A percentile compares a stretch with the other conserved stretches of the same genome.
Evolutionary conservation across 2,797 vertebrate species (phyloP).

Genomic region (Syngnathus rostellatus): DNA sequence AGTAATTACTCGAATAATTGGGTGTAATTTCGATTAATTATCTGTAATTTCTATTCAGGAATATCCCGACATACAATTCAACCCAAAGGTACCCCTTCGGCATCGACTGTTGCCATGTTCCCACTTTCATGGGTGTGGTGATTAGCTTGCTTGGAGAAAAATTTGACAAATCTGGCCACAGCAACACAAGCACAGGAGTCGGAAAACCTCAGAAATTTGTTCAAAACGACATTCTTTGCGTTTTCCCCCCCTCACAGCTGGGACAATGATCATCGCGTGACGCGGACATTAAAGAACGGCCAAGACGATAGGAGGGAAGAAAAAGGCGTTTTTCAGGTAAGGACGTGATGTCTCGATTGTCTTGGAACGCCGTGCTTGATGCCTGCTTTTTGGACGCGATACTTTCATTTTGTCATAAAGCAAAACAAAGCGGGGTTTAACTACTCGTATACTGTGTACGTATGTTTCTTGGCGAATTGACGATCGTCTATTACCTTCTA

Average conservation of each 20-base stretch:
- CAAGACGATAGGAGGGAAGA: slow-evolving; percentile 13
- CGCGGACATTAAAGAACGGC: slow-evolving; percentile 36
- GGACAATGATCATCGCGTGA: slow-evolving; percentile 58
- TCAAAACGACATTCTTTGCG: slow-evolving; percentile 22
- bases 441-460: background rate
- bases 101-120: slow-evolving; percentile 73
- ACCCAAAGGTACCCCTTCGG: slow-evolving; percentile 49
- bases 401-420: background rate
- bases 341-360: slow-evolving; percentile 26
- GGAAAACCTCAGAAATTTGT: slow-evolving; percentile 34
- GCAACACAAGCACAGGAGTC: slow-evolving; percentile 26
- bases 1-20: background rate
- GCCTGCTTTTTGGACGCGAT: slow-evolving; percentile 37
- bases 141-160: slow-evolving; percentile 67
- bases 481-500: background rate
- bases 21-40: background rate
- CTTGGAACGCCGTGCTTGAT: slow-evolving; percentile 32
- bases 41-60: background rate
- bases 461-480: background rate
- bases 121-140: slow-evolving; percentile 80
- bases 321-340: slow-evolving; percentile 67
- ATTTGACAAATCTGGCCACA: slow-evolving; percentile 50
- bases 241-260: slow-evolving; percentile 24
- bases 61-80: background rate
- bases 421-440: background rate